phyloP scores from a whole-genome alignment of 1,140 invertebrate species.

The Tetramorium alpestre region DNA sequence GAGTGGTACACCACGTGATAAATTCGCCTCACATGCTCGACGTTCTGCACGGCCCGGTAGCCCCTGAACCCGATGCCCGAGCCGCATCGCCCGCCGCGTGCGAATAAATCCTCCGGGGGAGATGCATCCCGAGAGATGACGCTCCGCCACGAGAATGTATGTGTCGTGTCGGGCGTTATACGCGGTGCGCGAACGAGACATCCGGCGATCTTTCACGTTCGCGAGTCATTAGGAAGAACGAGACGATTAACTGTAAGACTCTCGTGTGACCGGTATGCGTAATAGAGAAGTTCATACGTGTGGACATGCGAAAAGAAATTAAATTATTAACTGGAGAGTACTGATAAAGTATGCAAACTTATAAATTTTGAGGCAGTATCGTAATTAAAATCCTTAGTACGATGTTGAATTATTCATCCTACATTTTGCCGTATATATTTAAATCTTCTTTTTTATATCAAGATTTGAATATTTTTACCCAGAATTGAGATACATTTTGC shows the following conservation, averaged over 20 bases:
- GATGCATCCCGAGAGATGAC: conserved; percentile 60
- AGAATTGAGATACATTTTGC: background rate
- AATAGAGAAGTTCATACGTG: background rate
- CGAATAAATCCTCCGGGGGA: conserved; percentile 68
- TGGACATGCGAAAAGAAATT: background rate
- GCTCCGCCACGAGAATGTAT: conserved; percentile 47
- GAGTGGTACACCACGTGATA: conserved; percentile 64
- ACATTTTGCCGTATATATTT: background rate
- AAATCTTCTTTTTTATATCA: background rate
- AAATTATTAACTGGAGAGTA: background rate
- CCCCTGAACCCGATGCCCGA: conserved; percentile 44
- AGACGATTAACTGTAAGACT: conserved; percentile 11
- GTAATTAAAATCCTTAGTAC: background rate
- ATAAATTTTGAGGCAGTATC: background rate
- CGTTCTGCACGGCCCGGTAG: conserved; percentile 43
- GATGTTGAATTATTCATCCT: background rate
- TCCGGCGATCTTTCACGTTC: conserved; percentile 17
- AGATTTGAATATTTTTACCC: background rate
- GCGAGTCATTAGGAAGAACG: conserved; percentile 29
- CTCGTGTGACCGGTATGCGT: background rate
- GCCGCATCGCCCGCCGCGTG: conserved; percentile 57
- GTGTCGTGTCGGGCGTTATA: background rate
- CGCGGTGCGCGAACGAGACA: conserved; percentile 20
- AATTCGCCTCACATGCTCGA: conserved; percentile 54
- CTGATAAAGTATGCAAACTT: background rate